phyloP scores from a whole-genome alignment of 1,140 invertebrate species.

The Lucilia sericata region DNA sequence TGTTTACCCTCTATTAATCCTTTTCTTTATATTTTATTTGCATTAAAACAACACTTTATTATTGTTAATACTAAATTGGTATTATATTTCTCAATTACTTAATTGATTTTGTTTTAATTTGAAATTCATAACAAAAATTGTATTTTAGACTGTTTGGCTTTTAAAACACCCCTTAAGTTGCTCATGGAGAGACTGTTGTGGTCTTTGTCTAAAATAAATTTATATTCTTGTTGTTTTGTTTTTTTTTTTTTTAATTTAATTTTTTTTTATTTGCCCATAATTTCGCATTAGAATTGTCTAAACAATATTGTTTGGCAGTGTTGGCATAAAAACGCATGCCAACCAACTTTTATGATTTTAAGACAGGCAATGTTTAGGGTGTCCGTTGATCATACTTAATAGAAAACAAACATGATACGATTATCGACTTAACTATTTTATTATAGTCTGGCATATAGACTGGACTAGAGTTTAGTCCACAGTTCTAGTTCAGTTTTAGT shows the following conservation, averaged over 20 bases:
- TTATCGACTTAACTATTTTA: no score
- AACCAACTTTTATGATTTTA: not conserved
- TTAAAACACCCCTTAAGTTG: not conserved
- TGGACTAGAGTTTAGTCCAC: no score
- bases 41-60: no score
- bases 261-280: conserved; percentile 15
- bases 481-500: no score
- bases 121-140: not conserved
- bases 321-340: not conserved
- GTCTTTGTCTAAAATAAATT: not conserved
- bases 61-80: not conserved
- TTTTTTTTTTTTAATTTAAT: not conserved
- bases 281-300: conserved; percentile 14
- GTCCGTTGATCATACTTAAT: not conserved
- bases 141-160: not conserved
- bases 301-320: not conserved
- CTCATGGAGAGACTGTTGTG: not conserved
- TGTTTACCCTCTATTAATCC: not conserved
- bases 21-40: not conserved
- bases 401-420: no score
- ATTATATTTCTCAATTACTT: not conserved
- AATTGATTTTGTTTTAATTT: not conserved
- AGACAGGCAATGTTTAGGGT: not conserved
- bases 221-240: not conserved
- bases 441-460: no score